A percentile compares a stretch with the other conserved stretches of the same genome.
Conservation (phyloP, 2,888 invertebrate genomes). For the Dasypolia templi region DNA sequence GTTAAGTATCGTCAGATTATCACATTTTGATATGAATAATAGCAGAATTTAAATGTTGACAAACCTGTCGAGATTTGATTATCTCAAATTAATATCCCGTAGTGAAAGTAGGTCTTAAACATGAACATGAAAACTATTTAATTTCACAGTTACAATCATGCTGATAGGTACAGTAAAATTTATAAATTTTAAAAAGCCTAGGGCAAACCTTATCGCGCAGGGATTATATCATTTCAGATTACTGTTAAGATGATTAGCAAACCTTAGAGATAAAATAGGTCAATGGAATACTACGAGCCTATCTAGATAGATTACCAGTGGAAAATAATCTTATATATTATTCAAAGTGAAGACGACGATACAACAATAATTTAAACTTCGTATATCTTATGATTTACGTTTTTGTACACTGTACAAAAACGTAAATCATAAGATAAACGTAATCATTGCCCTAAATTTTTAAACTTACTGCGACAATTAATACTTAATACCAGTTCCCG, state of each 20-base stretch:
- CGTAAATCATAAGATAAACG: too few species aligned
- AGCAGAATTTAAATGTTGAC: not conserved
- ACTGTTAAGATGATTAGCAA: not conserved
- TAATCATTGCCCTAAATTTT: too few species aligned
- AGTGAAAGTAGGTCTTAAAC: conserved; percentile 42
- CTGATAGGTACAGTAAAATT: not conserved
- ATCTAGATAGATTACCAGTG: conserved; percentile 9
- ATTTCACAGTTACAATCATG: not conserved
- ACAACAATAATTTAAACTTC: too few species aligned
- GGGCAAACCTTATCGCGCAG: conserved; percentile 1
- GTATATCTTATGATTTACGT: too few species aligned
- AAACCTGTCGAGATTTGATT: conserved; percentile 28
- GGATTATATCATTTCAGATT: not conserved
- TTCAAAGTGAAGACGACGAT: too few species aligned
- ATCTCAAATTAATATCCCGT: conserved; percentile 18
- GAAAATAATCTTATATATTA: conserved; percentile 15
- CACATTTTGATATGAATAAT: not conserved
- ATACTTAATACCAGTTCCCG: too few species aligned
- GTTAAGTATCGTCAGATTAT: too few species aligned
- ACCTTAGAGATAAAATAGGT: conserved; percentile 22
- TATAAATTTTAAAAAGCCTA: not conserved
- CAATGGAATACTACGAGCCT: conserved; percentile 13
- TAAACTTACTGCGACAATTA: too few species aligned
- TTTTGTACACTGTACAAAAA: too few species aligned
- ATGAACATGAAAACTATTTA: too few species aligned